A percentile compares a stretch with the other conserved stretches of the same genome.
These are phyloP conservation scores for Heteromurus nitidus DNA, from an alignment of 2,888 invertebrate genomes.

Conservation along the genomic window DNA sequence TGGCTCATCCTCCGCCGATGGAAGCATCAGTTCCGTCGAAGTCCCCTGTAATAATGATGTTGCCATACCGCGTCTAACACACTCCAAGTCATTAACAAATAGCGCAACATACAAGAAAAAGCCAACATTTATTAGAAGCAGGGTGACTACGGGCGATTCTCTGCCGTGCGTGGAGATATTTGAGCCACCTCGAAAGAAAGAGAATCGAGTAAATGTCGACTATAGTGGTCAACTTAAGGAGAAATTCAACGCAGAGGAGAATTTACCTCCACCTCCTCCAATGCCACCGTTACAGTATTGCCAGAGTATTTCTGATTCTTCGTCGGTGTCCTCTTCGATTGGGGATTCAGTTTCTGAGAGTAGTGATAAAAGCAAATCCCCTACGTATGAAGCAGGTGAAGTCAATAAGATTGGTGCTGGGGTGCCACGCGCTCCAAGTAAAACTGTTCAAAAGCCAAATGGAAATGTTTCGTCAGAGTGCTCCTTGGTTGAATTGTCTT, in stretches of 20 bases:
- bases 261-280: neutral
- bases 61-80: slow-evolving; percentile 13
- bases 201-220: neutral
- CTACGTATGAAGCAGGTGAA: neutral
- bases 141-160: neutral
- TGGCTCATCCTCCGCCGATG: neutral
- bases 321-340: slow-evolving; percentile 26
- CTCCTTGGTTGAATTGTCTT: slow-evolving; percentile 30
- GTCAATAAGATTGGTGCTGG: neutral
- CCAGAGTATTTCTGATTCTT: slow-evolving; percentile 24
- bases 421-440: neutral
- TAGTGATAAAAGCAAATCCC: slow-evolving; percentile 10
- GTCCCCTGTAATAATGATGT: neutral
- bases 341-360: slow-evolving; percentile 18
- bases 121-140: slow-evolving; percentile 18
- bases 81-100: slow-evolving; percentile 14
- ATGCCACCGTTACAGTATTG: slow-evolving; percentile 46
- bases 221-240: neutral
- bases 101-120: slow-evolving; percentile 46
- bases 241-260: neutral
- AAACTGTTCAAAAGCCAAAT: slow-evolving; percentile 6
- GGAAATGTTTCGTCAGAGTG: slow-evolving; percentile 43
- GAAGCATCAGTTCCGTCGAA: neutral
- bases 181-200: slow-evolving; percentile 19
- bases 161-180: slow-evolving; percentile 15